phyloP scores from a whole-genome alignment of 2,888 invertebrate species.

The Hemaris fuciformis region DNA sequence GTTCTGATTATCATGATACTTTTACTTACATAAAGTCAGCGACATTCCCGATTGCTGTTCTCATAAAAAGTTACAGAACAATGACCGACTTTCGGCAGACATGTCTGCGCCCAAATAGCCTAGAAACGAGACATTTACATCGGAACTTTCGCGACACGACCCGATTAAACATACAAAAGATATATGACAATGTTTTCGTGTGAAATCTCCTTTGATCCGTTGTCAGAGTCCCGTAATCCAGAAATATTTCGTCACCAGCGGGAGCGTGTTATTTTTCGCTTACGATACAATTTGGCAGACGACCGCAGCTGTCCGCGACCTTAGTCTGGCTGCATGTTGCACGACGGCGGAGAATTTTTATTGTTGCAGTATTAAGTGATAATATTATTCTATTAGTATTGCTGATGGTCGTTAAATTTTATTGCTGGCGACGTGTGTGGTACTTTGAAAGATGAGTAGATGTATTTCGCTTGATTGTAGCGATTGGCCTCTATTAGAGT shows the following conservation, averaged over 20 bases:
- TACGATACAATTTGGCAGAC: conserved; percentile 12
- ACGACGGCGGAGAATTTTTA: conserved; percentile 14
- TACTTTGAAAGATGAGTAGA: too few species aligned
- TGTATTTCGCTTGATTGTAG: too few species aligned
- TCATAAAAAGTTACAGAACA: too few species aligned
- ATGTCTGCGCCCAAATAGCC: neutral
- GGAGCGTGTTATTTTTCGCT: conserved; percentile 4
- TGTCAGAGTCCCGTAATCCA: neutral
- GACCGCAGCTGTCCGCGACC: neutral
- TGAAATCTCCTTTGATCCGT: neutral
- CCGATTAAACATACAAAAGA: neutral
- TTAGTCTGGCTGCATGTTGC: conserved; percentile 15
- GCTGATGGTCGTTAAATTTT: too few species aligned
- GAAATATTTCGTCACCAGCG: conserved; percentile 2
- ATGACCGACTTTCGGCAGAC: conserved; percentile 1
- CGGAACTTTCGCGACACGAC: neutral
- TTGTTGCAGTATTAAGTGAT: conserved; percentile 2
- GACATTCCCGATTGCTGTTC: too few species aligned
- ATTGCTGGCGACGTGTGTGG: too few species aligned
- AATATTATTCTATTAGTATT: neutral
- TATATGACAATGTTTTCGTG: neutral
- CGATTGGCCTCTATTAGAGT: too few species aligned
- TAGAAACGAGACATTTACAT: neutral
- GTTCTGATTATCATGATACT: too few species aligned
- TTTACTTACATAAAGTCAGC: too few species aligned